A percentile compares a stretch with the other conserved stretches of the same genome.
phyloP scores from a whole-genome alignment of 2,113 vertebrate genomes.

The Geococcyx californianus region DNA sequence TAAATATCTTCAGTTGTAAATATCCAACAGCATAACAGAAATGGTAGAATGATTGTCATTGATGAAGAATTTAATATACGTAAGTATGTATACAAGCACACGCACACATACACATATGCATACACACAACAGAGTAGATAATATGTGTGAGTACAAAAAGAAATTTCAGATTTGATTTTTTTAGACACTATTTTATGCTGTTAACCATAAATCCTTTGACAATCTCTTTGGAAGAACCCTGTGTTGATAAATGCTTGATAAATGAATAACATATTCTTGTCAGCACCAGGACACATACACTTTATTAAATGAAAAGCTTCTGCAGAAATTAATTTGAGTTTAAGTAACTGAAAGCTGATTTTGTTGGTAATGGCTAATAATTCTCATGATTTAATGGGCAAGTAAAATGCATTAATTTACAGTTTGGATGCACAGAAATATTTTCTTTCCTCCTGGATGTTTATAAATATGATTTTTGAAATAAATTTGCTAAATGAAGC shows the following conservation, averaged over 20 bases:
- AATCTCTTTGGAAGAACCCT: background rate
- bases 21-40: background rate
- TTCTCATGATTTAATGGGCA: background rate
- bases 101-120: rapidly evolving
- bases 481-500: background rate
- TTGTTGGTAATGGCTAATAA: background rate
- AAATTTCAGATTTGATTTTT: background rate
- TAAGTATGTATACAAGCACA: background rate
- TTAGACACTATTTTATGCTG: background rate
- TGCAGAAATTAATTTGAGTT: background rate
- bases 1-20: background rate
- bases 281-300: background rate
- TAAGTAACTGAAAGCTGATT: background rate
- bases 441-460: background rate
- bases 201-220: background rate
- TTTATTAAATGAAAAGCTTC: background rate
- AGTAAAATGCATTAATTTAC: background rate
- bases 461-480: background rate
- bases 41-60: background rate
- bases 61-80: background rate
- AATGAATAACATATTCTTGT: background rate
- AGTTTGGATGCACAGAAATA: background rate
- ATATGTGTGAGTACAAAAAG: background rate
- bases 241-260: background rate
- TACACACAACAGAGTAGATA: background rate